A percentile compares a stretch with the other conserved stretches of the same genome.
Conservation (phyloP, 2,888 invertebrate species). For the Drosophila picticornis region DNA sequence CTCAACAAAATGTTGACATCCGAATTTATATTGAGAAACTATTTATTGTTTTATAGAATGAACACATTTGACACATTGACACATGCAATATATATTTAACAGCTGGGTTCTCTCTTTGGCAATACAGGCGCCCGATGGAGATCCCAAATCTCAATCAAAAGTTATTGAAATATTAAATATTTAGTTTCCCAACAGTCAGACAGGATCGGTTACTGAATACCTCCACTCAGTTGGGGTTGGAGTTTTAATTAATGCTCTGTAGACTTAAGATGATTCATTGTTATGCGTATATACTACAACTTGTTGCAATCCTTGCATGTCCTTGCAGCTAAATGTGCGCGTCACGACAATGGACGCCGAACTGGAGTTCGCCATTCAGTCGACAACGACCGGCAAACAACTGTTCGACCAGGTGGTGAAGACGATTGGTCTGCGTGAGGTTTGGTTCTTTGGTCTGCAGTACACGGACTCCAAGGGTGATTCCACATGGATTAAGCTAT, state of each 20-base stretch:
- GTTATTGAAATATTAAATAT: not conserved
- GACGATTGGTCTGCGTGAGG: slow-evolving; percentile 99
- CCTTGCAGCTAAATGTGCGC: slow-evolving; percentile 97
- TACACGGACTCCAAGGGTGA: slow-evolving; percentile 99
- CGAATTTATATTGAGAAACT: not conserved
- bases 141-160: not conserved
- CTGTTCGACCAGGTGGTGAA: slow-evolving; percentile 99
- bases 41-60: not conserved
- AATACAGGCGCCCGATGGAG: not conserved
- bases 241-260: not conserved
- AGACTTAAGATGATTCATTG: too few species aligned
- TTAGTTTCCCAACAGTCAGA: not conserved
- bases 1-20: not conserved
- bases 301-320: slow-evolving; percentile 9
- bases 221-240: too few species aligned
- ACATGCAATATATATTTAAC: not conserved
- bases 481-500: slow-evolving; percentile 99
- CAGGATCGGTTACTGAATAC: too few species aligned
- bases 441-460: slow-evolving; percentile 99
- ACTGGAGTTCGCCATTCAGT: slow-evolving; percentile 99
- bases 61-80: not conserved
- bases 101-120: not conserved
- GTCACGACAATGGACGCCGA: slow-evolving; percentile 99
- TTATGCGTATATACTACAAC: too few species aligned
- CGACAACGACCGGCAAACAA: slow-evolving; percentile 99